Base-by-base conservation (phyloP, 2,888 invertebrate genomes). In the Epistrophe grossulariae region DNA sequence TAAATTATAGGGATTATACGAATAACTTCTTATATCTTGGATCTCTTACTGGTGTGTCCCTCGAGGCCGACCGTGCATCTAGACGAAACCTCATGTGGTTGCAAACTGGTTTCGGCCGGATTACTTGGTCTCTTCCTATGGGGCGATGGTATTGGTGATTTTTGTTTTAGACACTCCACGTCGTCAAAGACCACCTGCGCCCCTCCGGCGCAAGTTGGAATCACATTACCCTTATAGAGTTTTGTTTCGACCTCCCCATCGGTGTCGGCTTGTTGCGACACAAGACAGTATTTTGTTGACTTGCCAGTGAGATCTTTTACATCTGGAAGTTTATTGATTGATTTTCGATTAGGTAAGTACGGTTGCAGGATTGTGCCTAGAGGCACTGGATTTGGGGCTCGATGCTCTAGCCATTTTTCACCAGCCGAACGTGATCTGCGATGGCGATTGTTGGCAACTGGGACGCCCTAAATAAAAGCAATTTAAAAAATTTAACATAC, bases 111-210 rank as follows among this genome's bases (percentile, higher is more conserved):
- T 52, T 90, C 88, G 9, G 89, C 90, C 8, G 91, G 89, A 79
- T 91, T 91, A 81, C 92, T 93, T 5, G 92, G 91, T 7, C 93
- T 91, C 80, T 93, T 93, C 5, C 93, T 91, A 24, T 91, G 91
- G 6, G 93, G 93, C n/a, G 93, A 93, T 55, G 90, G 92, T 0
- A 94, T 95, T 0, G 97, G 97, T 0, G 97, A 97, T 90, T 95
- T 95, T 91, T 98, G 98, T 88, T 95, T 96, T 10, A 99, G 92
- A 91, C 96, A 96, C 92, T 99, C 99, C 1, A 99, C 97, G 92
- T 99, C 99, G 89, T 97, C 97, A 91, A 99, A 98, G 35, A 99
- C 96, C 0, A 99, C 97, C 91, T 99, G 98, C 0, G 98, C 97
- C 0, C 99, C 99, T 0, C 99, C 99, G 2, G 98, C 97, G 79